Conservation (phyloP, 2,797 vertebrate species). For the Cetoscarus ocellatus region DNA sequence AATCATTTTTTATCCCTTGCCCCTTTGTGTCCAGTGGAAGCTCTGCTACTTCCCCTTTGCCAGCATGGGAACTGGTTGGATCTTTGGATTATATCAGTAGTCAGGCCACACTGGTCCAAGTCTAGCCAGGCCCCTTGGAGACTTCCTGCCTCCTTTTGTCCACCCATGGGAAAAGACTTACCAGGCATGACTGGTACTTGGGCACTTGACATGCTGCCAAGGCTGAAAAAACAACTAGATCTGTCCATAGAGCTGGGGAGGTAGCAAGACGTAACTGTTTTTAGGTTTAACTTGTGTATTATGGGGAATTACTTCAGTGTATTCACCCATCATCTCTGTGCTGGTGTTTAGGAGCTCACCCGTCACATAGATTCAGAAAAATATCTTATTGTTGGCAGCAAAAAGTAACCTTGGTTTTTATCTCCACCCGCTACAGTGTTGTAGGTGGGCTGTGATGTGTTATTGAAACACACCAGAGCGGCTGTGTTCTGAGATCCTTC, state of each 20-base stretch:
- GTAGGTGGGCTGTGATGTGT: slow-evolving; percentile 48
- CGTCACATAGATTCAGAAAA: slow-evolving; percentile 13
- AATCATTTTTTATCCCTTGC: slow-evolving; percentile 47
- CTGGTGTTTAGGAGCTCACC: slow-evolving; percentile 5
- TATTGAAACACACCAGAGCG: slow-evolving; percentile 42
- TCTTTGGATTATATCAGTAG: slow-evolving; percentile 59
- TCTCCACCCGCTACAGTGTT: slow-evolving; percentile 37
- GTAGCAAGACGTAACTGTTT: slow-evolving; percentile 18
- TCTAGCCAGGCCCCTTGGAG: slow-evolving; percentile 57
- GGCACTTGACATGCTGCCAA: slow-evolving; percentile 38
- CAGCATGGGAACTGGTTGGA: slow-evolving; percentile 57
- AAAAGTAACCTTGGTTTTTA: slow-evolving; percentile 25
- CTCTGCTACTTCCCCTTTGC: slow-evolving; percentile 47
- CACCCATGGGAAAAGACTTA: slow-evolving; percentile 72
- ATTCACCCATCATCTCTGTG: neutral
- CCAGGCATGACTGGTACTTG: slow-evolving; percentile 43
- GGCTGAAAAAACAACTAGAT: slow-evolving; percentile 32
- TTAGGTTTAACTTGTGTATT: slow-evolving; percentile 8
- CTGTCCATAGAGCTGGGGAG: slow-evolving; percentile 1
- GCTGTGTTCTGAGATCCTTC: slow-evolving; percentile 37
- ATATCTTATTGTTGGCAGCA: slow-evolving; percentile 20
- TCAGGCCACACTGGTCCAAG: slow-evolving; percentile 58
- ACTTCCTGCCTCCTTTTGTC: slow-evolving; percentile 74
- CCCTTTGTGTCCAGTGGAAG: slow-evolving; percentile 35
- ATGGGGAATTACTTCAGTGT: slow-evolving; percentile 13